These are phyloP conservation scores for Pipra filicauda DNA, from an alignment of 2,113 vertebrate species.

Conservation along the genomic window DNA sequence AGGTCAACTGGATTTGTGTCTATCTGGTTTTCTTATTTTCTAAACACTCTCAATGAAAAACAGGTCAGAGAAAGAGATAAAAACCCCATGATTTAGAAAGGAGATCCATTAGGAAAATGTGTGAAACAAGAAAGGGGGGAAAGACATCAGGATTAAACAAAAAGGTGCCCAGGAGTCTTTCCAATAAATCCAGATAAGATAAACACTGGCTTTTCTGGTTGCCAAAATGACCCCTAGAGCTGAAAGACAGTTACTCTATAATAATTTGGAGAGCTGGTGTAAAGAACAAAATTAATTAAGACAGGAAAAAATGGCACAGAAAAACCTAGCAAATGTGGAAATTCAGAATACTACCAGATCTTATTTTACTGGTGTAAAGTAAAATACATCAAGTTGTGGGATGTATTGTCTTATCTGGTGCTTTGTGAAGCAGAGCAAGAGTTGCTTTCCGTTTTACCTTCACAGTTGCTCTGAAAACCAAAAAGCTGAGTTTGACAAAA, in stretches of 20 bases:
- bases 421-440: background rate
- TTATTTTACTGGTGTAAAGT: background rate
- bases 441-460: background rate
- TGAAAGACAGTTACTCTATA: background rate
- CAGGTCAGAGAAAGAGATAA: background rate
- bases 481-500: background rate
- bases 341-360: background rate
- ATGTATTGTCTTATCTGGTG: background rate
- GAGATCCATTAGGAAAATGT: background rate
- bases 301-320: background rate
- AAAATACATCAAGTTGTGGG: background rate
- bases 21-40: background rate
- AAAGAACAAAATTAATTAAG: background rate
- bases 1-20: background rate
- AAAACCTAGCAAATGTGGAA: background rate
- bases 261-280: background rate
- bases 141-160: background rate
- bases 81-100: accelerated
- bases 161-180: background rate
- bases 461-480: background rate
- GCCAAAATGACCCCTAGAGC: background rate
- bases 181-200: background rate
- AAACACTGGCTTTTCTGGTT: background rate
- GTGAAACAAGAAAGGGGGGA: background rate
- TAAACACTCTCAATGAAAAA: background rate